phyloP scores from a whole-genome alignment of 2,113 vertebrate genomes.

The Gorilla gorilla region DNA sequence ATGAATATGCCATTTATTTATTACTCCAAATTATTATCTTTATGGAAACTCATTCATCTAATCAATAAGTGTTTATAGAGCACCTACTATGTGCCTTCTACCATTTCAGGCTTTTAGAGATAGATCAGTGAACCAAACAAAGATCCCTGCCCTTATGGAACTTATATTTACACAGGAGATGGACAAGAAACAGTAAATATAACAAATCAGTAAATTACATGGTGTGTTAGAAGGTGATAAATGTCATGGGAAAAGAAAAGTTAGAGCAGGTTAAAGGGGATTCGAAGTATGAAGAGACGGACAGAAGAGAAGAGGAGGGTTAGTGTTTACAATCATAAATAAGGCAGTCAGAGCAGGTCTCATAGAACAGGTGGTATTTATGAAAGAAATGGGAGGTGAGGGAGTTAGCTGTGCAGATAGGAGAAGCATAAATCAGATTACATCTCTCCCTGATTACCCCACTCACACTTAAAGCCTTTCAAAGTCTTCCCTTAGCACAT shows the following conservation, averaged over 20 bases:
- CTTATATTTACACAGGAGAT: neutral
- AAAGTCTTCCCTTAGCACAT: neutral
- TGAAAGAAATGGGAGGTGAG: neutral
- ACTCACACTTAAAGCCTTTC: neutral
- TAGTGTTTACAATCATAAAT: neutral
- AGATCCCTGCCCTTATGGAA: neutral
- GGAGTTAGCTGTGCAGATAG: neutral
- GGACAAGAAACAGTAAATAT: neutral
- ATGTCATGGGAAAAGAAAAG: neutral
- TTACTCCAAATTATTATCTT: neutral
- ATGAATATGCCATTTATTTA: slow-evolving; percentile 1
- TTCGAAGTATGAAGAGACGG: neutral
- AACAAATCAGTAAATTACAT: neutral
- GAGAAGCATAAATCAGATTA: neutral
- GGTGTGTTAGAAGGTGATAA: neutral
- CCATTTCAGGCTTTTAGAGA: neutral
- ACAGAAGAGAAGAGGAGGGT: neutral
- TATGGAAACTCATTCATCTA: neutral
- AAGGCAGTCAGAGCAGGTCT: neutral
- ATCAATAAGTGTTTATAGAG: neutral
- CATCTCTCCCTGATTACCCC: neutral
- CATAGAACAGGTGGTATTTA: neutral
- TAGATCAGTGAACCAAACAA: neutral
- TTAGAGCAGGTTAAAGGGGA: neutral
- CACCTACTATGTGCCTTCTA: neutral